phyloP scores from a whole-genome alignment of 1,140 invertebrate genomes.

The Aphidius gifuensis region DNA sequence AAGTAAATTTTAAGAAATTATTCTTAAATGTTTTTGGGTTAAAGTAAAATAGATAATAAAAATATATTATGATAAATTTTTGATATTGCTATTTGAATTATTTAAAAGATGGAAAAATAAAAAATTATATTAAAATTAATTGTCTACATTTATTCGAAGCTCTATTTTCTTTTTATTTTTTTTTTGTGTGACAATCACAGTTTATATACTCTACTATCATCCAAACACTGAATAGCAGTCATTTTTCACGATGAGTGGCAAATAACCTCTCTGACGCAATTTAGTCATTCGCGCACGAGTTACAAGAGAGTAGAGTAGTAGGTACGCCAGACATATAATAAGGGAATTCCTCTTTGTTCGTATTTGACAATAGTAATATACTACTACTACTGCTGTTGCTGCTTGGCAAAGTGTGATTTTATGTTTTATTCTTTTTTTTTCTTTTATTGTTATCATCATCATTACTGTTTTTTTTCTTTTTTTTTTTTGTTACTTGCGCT shows the following conservation, averaged over 20 bases:
- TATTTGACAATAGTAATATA: conserved; percentile 23
- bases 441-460: background rate
- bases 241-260: conserved; percentile 23
- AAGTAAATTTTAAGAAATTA: too few relatives aligned
- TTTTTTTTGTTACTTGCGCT: background rate
- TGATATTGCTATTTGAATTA: too few relatives aligned
- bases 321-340: background rate
- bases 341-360: conserved; percentile 18
- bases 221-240: conserved; percentile 11
- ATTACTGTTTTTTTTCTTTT: conserved; percentile 16
- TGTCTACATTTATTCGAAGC: too few relatives aligned
- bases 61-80: too few relatives aligned
- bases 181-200: background rate
- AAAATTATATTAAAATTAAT: background rate
- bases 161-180: background rate
- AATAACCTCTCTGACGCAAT: conserved; percentile 23
- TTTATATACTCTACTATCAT: too few relatives aligned
- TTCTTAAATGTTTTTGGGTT: too few relatives aligned
- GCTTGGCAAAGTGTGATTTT: background rate
- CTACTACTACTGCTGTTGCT: conserved; percentile 12
- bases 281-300: conserved; percentile 16
- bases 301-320: background rate
- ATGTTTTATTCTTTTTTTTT: background rate
- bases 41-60: too few relatives aligned
- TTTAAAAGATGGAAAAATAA: too few relatives aligned